Evolutionary conservation across 2,113 vertebrate genomes (phyloP).

Genomic region (Sylvilagus bachmani): DNA sequence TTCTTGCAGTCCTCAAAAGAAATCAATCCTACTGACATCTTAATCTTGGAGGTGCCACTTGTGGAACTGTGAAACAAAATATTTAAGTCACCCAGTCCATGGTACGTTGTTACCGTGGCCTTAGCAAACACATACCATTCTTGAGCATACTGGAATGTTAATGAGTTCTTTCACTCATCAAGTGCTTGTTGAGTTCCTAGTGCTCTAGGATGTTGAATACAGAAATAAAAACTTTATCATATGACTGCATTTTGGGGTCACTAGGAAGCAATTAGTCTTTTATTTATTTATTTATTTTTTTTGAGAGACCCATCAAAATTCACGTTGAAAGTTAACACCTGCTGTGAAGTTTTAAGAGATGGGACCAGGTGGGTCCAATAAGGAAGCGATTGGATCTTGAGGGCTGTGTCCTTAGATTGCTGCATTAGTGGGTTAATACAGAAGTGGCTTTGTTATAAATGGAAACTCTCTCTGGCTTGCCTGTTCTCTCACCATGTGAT

Average conservation of each 20-base stretch:
- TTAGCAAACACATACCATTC: background rate
- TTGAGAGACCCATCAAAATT: no score
- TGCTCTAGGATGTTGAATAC: conserved; percentile 33
- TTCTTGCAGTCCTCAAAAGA: background rate
- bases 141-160: background rate
- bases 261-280: background rate
- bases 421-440: no score
- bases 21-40: background rate
- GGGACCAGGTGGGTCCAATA: no score
- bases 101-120: background rate
- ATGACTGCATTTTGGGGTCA: conserved; percentile 14
- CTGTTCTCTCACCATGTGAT: no score
- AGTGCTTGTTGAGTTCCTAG: background rate
- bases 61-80: background rate
- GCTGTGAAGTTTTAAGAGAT: no score
- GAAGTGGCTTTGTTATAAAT: no score
- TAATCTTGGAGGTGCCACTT: background rate
- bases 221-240: background rate
- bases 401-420: no score
- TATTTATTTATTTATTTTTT: background rate
- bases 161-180: conserved; percentile 23
- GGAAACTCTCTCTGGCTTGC: no score
- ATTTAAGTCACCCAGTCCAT: background rate
- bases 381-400: no score
- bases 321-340: no score